These are phyloP conservation scores for Drosophila kohkoa DNA, from an alignment of 1,140 invertebrate genomes.

Conservation along the genomic window DNA sequence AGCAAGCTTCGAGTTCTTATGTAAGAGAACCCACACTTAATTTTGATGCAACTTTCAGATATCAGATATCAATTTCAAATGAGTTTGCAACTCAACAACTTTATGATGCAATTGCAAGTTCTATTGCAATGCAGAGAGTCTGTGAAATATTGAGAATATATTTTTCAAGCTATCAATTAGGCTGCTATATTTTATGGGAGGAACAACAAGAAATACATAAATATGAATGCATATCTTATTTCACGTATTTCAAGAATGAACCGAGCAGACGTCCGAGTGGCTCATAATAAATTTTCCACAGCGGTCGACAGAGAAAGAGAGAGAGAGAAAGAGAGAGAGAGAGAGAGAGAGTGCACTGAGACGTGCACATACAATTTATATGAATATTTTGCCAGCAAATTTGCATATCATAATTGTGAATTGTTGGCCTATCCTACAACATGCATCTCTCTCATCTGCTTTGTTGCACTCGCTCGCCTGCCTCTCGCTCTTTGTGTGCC, in stretches of 20 bases:
- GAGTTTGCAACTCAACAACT: slow-evolving; percentile 12
- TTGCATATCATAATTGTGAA: slow-evolving; percentile 63
- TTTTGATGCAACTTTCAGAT: neutral
- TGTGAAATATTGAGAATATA: neutral
- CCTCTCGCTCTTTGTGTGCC: slow-evolving; percentile 27
- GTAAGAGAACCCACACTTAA: neutral
- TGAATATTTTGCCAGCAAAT: slow-evolving; percentile 57
- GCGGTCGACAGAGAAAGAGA: too few species aligned
- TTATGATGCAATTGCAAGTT: slow-evolving; percentile 5
- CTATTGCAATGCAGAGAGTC: neutral
- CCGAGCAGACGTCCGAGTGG: neutral
- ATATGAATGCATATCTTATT: slow-evolving; percentile 8
- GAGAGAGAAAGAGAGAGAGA: too few species aligned
- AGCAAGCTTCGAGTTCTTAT: neutral
- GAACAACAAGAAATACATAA: neutral
- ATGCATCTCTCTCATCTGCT: neutral
- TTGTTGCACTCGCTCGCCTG: neutral
- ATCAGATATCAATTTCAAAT: slow-evolving; percentile 4
- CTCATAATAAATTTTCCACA: neutral
- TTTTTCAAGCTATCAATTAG: slow-evolving; percentile 7
- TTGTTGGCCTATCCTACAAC: slow-evolving; percentile 37
- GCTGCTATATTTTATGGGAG: neutral
- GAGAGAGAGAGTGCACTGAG: neutral
- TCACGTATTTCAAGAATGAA: slow-evolving; percentile 24
- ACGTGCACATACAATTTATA: slow-evolving; percentile 41